These are phyloP conservation scores for Atherinomorus stipes DNA, from an alignment of 2,113 vertebrate genomes.

Conservation along the genomic window DNA sequence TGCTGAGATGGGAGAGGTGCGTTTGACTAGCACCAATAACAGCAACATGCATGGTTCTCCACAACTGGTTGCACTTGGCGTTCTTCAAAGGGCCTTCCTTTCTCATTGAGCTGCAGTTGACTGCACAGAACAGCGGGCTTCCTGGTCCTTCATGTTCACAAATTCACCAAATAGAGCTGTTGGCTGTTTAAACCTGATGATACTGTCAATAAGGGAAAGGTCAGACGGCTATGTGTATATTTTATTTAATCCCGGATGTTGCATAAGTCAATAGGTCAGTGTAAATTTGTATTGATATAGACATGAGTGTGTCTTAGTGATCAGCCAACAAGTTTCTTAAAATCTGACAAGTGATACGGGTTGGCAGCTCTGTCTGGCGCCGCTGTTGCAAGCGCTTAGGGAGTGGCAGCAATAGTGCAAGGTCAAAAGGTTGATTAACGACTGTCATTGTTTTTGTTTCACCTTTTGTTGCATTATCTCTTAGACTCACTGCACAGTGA, in stretches of 20 bases:
- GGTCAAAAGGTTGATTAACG: slow-evolving; percentile 77
- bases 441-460: slow-evolving; percentile 60
- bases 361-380: slow-evolving; percentile 60
- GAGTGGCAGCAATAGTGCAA: slow-evolving; percentile 56
- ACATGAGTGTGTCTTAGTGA: slow-evolving; percentile 46
- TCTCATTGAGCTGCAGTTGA: slow-evolving; percentile 10
- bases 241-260: slow-evolving; percentile 65
- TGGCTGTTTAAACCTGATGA: slow-evolving; percentile 49
- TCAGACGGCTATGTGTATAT: slow-evolving; percentile 33
- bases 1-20: slow-evolving; percentile 48
- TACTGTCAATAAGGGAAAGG: slow-evolving; percentile 66
- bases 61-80: slow-evolving; percentile 56
- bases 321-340: slow-evolving; percentile 59
- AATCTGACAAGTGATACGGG: slow-evolving; percentile 61
- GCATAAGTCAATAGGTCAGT: slow-evolving; percentile 53
- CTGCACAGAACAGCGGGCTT: slow-evolving; percentile 1
- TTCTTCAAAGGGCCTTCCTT: slow-evolving; percentile 64
- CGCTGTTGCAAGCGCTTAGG: slow-evolving; percentile 45
- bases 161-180: slow-evolving; percentile 49
- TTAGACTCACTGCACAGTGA: slow-evolving; percentile 11
- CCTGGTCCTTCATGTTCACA: slow-evolving; percentile 17
- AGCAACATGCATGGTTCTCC: slow-evolving; percentile 61
- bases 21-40: slow-evolving; percentile 59
- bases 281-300: slow-evolving; percentile 57
- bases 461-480: slow-evolving; percentile 74